Base-by-base conservation (phyloP, 1,140 invertebrate species). In the Odontomachus brunneus region DNA sequence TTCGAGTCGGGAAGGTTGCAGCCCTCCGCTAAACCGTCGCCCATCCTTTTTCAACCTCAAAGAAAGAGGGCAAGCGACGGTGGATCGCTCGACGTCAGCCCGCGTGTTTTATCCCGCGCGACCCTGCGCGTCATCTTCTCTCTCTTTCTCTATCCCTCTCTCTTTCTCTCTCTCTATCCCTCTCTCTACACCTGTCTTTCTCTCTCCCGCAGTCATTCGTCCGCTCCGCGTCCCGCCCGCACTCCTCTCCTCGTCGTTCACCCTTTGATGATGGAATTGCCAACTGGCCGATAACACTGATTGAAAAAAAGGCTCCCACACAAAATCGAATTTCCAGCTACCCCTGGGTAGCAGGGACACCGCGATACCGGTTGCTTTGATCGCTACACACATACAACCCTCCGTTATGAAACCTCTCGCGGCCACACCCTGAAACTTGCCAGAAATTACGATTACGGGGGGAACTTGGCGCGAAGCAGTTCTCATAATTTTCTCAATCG, bases 261-360 rank as follows among this genome's bases (percentile, higher is more conserved):
- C 44, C 29, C 38, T 5, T 63, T 84, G 86, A 90, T 85, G 89
- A 90, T 86, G 87, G 90, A 89, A 87, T 90, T 89, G 91, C 88
- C 89, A 91, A 90, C 82, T 83, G 87, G 88, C 90, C 90, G 91
- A 92, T 91, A 92, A 91, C 90, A 90, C 90, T 90, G 90, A 92
- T 92, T 91, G 91, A 91, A 92, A 91, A 90, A 90, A 82, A 82
- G 89, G 87, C 88, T 89, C 82, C 80, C 85, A 84, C 87, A 84
- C 82, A 84, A 89, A 91, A 92, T 91, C 88, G 86, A 91, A 89
- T 91, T 90, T 87, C 84, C 76, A 85, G 87, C 85, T 91, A 82
- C 67, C 72, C 71, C 63, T 73, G 65, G 83, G 84, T 53, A 82
- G 65, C 76, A 26, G 53, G 87, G 85, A 90, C 88, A 86, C 84